Conservation (phyloP, 2,113 vertebrate genomes). For the Gambusia holbrooki region DNA sequence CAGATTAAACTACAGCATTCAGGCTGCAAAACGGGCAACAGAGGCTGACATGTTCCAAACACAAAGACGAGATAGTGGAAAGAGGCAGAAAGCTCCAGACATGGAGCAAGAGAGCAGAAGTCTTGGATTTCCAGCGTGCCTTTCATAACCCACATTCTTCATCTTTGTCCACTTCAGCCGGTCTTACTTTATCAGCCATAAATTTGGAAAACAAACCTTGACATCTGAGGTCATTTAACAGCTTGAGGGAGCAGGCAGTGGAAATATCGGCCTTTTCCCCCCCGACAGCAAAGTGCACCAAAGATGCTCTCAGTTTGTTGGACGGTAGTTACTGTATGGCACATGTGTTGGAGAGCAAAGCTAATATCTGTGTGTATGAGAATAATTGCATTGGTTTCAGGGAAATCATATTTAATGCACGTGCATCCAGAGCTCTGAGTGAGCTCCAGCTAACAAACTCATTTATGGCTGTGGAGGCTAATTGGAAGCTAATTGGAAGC, state of each 20-base stretch:
- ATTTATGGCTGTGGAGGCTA: not conserved
- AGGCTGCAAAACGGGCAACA: not conserved
- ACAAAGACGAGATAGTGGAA: constrained; percentile 12
- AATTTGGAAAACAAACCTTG: constrained; percentile 52
- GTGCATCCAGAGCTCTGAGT: not conserved
- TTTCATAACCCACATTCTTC: constrained; percentile 61
- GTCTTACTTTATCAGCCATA: constrained; percentile 51
- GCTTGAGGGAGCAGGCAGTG: constrained; percentile 3
- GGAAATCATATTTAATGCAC: not conserved
- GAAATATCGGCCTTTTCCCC: constrained; percentile 7
- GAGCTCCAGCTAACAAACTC: not conserved
- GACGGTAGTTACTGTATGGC: not conserved
- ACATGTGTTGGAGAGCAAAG: constrained; percentile 4
- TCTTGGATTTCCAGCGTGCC: constrained; percentile 61
- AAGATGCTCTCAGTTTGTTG: constrained; percentile 1
- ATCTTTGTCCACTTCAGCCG: constrained; percentile 54
- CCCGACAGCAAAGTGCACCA: constrained; percentile 2
- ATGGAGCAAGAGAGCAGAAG: constrained; percentile 51
- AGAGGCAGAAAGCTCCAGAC: constrained; percentile 16
- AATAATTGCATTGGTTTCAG: not conserved
- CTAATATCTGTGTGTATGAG: constrained; percentile 2
- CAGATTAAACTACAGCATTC: not conserved
- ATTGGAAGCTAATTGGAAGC: not conserved
- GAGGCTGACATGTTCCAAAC: constrained; percentile 2
- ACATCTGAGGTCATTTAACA: constrained; percentile 3